These are phyloP conservation scores for Zaprionus vittiger DNA, from an alignment of 1,140 invertebrate species.

Conservation along the genomic window DNA sequence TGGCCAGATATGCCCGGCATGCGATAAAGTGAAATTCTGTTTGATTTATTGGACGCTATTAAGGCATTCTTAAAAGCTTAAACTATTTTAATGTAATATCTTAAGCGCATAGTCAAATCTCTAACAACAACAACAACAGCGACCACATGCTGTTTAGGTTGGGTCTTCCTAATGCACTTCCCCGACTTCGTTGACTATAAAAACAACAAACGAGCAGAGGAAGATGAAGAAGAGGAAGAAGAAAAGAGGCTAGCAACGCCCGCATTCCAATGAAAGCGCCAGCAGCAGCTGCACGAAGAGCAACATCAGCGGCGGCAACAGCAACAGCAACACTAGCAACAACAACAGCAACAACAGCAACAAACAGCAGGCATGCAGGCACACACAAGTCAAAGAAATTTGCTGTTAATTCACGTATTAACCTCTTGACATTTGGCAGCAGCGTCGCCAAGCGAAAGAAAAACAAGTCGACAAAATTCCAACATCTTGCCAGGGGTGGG, in stretches of 20 bases:
- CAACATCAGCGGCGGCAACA: constrained; percentile 32
- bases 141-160: constrained; percentile 62
- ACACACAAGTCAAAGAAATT: constrained; percentile 82
- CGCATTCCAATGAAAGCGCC: constrained; percentile 80
- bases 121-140: constrained; percentile 23
- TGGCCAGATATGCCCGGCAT: constrained; percentile 53
- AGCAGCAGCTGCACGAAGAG: constrained; percentile 71
- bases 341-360: constrained; percentile 34
- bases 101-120: constrained; percentile 53
- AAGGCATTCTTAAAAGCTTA: constrained; percentile 39
- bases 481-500: constrained; percentile 46
- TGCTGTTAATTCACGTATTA: constrained; percentile 84
- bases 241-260: constrained; percentile 67
- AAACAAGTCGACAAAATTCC: constrained; percentile 80
- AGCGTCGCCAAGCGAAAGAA: constrained; percentile 61
- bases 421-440: constrained; percentile 83
- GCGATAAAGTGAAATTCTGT: constrained; percentile 50
- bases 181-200: constrained; percentile 22
- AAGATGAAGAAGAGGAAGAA: constrained; percentile 33
- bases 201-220: constrained; percentile 45
- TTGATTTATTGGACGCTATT: constrained; percentile 66
- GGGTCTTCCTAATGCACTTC: constrained; percentile 60
- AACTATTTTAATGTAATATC: constrained; percentile 75
- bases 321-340: constrained; percentile 30
- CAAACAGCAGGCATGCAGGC: constrained; percentile 46